Evolutionary conservation across 2,113 vertebrate species (phyloP), one percentile per base, ranked within the genome.

Genomic region (mouse (Mus musculus)): DNA sequence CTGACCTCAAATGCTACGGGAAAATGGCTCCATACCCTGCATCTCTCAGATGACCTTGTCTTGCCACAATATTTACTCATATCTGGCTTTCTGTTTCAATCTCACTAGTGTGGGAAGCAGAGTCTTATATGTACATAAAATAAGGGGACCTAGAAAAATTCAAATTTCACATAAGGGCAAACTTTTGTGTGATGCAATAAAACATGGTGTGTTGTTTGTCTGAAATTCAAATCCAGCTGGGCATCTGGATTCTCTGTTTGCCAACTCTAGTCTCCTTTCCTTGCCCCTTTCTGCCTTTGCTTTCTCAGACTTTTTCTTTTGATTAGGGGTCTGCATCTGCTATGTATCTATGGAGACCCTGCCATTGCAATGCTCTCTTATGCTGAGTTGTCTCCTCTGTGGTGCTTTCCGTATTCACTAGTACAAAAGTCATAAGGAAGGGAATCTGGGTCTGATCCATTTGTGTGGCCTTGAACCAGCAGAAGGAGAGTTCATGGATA

Each of bases 211-310:
- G 14, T 36, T 36, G 7, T 36, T 33, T 93, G 13, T 88, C 22
- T 96, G 87, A 36, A n/a, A 0, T 89, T 97, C 72, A 28, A 97
- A 4, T 96, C 20, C 3, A 81, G 49, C 80, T 93, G 26, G 39
- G 42, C 14, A 54, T 52, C 52, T 36, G 11, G 46, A 28, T 33
- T 56, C 56, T 77, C 6, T 52, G 52, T 93, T 76, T 82, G 7
- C 22, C 63, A 56, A 67, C 36, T 16, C 52, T 36, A 36, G 52
- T 93, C 28, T 69, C 5, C 54, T 2, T 36, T 7, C 14, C 49
- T 59, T 30, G 5, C 0, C 4, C 54, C 14, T 42, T 11, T 69
- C 61, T 78, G 13, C 26, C 24, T 77, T 59, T 77, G n/a, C 33
- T 30, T 90, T 36, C 52, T 85, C 1, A 8, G 4, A 26, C 13